Percentiles rank a stretch among this genome's conserved stretches.
phyloP scores from a whole-genome alignment of 2,113 vertebrate genomes.

The Ammospiza caudacuta region DNA sequence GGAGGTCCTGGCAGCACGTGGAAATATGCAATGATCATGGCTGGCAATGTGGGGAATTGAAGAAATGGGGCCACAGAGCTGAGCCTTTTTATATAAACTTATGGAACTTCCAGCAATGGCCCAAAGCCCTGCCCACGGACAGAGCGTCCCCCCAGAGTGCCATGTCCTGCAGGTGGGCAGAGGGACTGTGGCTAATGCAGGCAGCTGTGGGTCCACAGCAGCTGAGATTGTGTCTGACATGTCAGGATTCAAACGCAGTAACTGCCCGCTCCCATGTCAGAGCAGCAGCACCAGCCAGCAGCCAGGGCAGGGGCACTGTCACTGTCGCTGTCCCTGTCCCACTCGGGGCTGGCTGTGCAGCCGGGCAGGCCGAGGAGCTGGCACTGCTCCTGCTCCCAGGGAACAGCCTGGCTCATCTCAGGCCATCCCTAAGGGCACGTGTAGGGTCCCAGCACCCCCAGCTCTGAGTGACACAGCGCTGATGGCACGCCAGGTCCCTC shows the following conservation, averaged over 20 bases:
- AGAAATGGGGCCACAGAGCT: background rate
- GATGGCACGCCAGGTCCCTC: too few relatives aligned
- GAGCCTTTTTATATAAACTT: background rate
- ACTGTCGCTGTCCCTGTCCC: too few relatives aligned
- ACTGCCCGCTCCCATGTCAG: background rate
- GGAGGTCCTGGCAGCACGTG: background rate
- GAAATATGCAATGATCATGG: fast-evolving
- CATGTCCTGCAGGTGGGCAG: background rate
- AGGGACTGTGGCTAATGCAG: fast-evolving
- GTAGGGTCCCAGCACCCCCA: too few relatives aligned
- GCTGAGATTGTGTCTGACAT: background rate
- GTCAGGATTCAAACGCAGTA: background rate
- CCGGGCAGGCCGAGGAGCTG: too few relatives aligned
- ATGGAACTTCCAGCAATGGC: fast-evolving
- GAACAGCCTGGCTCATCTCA: too few relatives aligned
- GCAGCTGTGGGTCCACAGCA: background rate
- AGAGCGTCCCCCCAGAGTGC: background rate
- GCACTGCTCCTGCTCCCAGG: too few relatives aligned
- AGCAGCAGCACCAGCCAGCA: background rate
- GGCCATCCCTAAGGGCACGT: too few relatives aligned
- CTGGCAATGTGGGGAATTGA: background rate
- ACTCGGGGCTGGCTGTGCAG: too few relatives aligned
- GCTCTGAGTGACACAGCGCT: too few relatives aligned
- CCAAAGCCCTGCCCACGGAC: background rate
- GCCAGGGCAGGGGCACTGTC: too few relatives aligned